Base-by-base conservation (phyloP, 2,797 vertebrate species). In the Ptychobarbus kaznakovi region DNA sequence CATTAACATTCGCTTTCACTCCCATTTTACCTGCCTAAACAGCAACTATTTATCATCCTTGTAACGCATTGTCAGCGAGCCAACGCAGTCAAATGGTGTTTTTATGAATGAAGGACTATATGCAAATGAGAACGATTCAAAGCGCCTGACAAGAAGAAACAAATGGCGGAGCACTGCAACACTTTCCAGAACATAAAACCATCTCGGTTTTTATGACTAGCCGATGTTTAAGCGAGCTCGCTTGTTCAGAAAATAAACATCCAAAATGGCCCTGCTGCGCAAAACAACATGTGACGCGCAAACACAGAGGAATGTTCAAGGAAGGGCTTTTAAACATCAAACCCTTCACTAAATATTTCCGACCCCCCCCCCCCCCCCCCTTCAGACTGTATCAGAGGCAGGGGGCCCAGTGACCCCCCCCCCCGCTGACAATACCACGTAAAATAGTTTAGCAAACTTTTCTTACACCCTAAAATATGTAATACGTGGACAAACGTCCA, bases 21-120 rank as follows among this genome's bases (percentile, higher is more conserved):
- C n/a, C 16, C 68, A 22, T 2, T n/a, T 4, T 10, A 25, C 7
- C 1, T 7, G 11, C 38, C 8, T 32, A 3, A 66, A 74, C 20
- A 51, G 25, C 42, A 65, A 38, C 63, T 8, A 4, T 38, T n/a
- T 25, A 25, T 63, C 40, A 18, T 15, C 0, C 7, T 13, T 40
- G 46, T 28, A 32, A 44, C 69, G 35, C 80, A 8, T 6, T 73
- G 73, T 68, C 28, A 16, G 46, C 35, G 44, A 61, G 79, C 70
- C 80, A 74, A 68, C 65, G 15, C n/a, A 68, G 86, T 32, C 58
- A 40, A 82, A 46, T 32, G 12, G 46, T 84, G 44, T 90, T 93
- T 95, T 96, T 96, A 95, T 96, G 96, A 96, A 96, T 96, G 96
- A 93, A 94, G 91, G 92, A 92, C 93, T 92, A 93, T 95, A 96